phyloP scores from a whole-genome alignment of 2,113 vertebrate species.

The Rhea americana region DNA sequence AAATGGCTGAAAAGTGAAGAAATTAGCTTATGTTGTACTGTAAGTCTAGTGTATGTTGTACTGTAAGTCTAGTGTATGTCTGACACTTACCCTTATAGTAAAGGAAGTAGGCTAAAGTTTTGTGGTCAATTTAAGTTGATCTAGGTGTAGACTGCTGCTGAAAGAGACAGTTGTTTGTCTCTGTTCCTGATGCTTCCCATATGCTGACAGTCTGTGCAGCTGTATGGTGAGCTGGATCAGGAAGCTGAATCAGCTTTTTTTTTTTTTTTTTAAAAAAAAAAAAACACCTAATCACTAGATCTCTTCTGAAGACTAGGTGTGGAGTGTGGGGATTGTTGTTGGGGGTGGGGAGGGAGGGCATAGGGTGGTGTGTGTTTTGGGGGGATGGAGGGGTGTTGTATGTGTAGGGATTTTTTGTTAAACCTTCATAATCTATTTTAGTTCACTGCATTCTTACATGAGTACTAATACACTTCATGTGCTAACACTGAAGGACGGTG shows the following conservation, averaged over 20 bases:
- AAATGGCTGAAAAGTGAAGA: background rate
- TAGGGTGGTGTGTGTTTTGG: too few species aligned
- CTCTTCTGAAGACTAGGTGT: too few species aligned
- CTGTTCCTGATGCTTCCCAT: fast-evolving
- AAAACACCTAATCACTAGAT: too few species aligned
- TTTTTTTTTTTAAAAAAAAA: too few species aligned
- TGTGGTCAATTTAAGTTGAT: background rate
- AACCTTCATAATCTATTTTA: too few species aligned
- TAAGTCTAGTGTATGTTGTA: background rate
- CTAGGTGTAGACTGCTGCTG: background rate
- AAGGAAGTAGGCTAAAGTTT: background rate
- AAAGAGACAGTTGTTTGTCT: background rate
- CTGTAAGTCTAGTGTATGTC: background rate
- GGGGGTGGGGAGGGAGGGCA: too few species aligned
- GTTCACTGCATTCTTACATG: background rate
- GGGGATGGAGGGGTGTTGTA: too few species aligned
- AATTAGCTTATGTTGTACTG: background rate
- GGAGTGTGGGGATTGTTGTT: too few species aligned
- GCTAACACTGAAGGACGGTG: background rate
- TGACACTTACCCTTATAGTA: background rate
- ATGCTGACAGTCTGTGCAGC: background rate
- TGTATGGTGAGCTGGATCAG: background rate
- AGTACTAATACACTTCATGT: background rate
- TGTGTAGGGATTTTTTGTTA: background rate
- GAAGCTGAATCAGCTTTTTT: background rate